phyloP scores from a whole-genome alignment of 1,140 invertebrate genomes.

The Berghia stephanieae region DNA sequence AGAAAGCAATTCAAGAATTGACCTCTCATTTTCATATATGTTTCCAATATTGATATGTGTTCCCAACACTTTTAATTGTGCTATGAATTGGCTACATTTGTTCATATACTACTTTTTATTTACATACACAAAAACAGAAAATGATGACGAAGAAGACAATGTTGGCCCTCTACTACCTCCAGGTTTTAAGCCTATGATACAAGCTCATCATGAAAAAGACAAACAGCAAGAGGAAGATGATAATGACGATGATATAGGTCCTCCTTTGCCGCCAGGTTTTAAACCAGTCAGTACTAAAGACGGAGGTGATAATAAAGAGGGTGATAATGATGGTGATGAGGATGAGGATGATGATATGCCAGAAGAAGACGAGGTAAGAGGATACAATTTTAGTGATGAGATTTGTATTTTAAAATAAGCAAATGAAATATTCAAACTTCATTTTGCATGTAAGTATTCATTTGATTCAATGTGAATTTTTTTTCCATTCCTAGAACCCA shows the following conservation, averaged over 20 bases:
- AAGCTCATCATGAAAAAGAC: neutral
- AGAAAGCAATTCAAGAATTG: too few species aligned
- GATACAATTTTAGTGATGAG: neutral
- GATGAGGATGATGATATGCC: constrained; percentile 36
- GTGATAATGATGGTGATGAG: constrained; percentile 48
- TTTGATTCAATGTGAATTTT: constrained; percentile 25
- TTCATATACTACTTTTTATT: too few species aligned
- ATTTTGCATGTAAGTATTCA: too few species aligned
- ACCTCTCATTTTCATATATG: too few species aligned
- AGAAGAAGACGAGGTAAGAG: neutral
- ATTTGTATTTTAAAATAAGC: neutral
- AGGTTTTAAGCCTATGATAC: constrained; percentile 27
- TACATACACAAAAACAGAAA: neutral
- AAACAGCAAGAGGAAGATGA: neutral
- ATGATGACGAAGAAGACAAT: constrained; percentile 64
- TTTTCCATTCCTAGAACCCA: constrained; percentile 62
- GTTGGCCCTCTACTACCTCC: constrained; percentile 73
- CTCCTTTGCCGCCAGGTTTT: constrained; percentile 36
- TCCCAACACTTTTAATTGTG: too few species aligned
- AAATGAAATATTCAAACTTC: too few species aligned
- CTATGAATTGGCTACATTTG: too few species aligned
- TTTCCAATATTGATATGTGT: too few species aligned
- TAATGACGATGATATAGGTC: constrained; percentile 43
- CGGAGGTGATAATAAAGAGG: neutral
- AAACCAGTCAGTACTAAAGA: neutral